Evolutionary conservation across 2,888 invertebrate species (phyloP), one percentile per base, ranked within the genome.

Genomic region (Agonopterix heracliana): DNA sequence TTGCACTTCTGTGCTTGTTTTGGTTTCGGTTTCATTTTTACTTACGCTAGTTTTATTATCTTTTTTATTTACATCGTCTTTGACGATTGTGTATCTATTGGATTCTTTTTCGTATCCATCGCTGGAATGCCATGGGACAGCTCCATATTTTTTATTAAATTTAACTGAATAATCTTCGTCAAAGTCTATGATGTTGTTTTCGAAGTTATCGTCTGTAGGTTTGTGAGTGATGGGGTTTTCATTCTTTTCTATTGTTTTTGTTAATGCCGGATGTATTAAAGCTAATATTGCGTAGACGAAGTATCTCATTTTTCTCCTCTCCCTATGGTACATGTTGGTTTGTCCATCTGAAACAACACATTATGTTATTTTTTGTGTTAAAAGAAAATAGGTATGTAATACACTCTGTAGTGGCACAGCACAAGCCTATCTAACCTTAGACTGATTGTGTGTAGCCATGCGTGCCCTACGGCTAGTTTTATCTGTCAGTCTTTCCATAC

Each of bases 101-200:
- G 77, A 66, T 53, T 85, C 76, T 63, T 78, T 84, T 47, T 78
- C 71, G 17, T 74, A 75, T 43, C 61, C 58, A 44, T 78, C 70
- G 41, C 66, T 69, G 1, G 55, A 49, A 38, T 71, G 61, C 82
- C 81, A 82, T 0, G 81, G 76, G 1, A 70, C 56, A 34, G 59
- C 62, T 35, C 72, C 80, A 61, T 81, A 78, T 45, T 81, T 80
- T 40, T 78, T 80, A 44, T 80, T 74, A 43, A 78, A 79, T 55
- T 81, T 85, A 1, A 80, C 59, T 1, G 78, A 68, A 50, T 76
- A 81, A 49, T 81, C 80, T 54, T 83, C 82, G 41, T 86, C 86
- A 10, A 87, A 85, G 50, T 88, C 86, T 49, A 87, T 80, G 34
- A 88, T 81, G 46, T 79, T 84, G 41, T 83, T 85, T 43, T 86